Percentiles rank a stretch among this genome's conserved stretches.
Evolutionary conservation across 2,113 vertebrate species (phyloP).

Genomic region (Heloderma charlesbogerti): DNA sequence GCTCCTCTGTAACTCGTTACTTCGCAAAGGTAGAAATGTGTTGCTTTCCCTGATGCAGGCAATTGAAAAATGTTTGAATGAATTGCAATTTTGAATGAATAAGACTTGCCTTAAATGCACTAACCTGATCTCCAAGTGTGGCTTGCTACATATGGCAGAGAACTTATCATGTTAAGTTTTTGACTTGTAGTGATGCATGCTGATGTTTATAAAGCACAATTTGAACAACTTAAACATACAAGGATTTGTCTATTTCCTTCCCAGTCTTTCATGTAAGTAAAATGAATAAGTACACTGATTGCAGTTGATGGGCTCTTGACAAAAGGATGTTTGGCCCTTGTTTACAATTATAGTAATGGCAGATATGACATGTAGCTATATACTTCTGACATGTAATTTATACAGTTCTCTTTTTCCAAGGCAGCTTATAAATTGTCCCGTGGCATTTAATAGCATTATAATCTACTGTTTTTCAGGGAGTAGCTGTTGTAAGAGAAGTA

Average conservation of each 20-base stretch:
- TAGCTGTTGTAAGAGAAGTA: slow-evolving; percentile 51
- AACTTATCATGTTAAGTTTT: not conserved
- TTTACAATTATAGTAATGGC: not conserved
- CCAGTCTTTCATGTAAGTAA: not conserved
- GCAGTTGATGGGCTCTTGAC: not conserved
- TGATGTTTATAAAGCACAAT: not conserved
- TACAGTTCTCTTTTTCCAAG: not conserved
- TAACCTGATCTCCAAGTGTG: too few relatives aligned
- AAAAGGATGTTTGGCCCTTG: not conserved
- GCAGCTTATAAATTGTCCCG: not conserved
- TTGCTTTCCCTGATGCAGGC: too few relatives aligned
- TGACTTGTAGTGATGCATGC: not conserved
- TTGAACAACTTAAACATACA: not conserved
- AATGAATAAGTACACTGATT: not conserved
- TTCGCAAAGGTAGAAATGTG: too few relatives aligned
- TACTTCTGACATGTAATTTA: not conserved
- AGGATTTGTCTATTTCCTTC: not conserved
- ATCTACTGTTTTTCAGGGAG: not conserved
- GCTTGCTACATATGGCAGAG: not conserved
- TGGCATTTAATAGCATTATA: not conserved
- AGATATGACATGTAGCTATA: not conserved
- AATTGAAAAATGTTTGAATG: too few relatives aligned
- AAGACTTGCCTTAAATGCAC: too few relatives aligned
- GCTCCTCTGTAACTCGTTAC: too few relatives aligned
- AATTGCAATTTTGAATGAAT: too few relatives aligned